Evolutionary conservation across 2,888 invertebrate genomes (phyloP).

Genomic region (Bhutanitis thaidina): DNA sequence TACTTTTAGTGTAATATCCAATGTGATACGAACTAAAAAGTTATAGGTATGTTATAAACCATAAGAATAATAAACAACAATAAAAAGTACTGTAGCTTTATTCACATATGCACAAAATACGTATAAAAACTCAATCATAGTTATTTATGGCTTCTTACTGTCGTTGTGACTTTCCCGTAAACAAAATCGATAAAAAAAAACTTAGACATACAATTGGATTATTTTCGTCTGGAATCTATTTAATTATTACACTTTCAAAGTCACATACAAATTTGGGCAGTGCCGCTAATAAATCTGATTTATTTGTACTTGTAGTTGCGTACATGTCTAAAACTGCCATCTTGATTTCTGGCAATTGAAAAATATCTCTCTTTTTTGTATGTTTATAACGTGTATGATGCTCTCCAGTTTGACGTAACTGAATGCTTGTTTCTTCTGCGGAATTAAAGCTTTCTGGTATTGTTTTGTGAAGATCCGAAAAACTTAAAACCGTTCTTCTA

Average conservation of each 20-base stretch:
- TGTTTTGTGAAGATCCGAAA: not conserved
- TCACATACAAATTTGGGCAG: slow-evolving; percentile 50
- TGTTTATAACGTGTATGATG: slow-evolving; percentile 15
- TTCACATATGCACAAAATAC: too few relatives aligned
- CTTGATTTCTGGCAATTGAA: slow-evolving; percentile 60
- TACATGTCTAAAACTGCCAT: slow-evolving; percentile 66
- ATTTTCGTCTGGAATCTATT: slow-evolving; percentile 23
- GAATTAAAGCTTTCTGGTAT: not conserved
- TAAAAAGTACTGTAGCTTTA: too few relatives aligned
- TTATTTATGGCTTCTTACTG: too few relatives aligned
- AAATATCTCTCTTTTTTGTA: slow-evolving; percentile 33
- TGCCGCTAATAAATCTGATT: slow-evolving; percentile 47
- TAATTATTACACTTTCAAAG: slow-evolving; percentile 23
- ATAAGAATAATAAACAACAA: too few relatives aligned
- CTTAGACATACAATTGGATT: too few relatives aligned
- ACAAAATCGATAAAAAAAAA: too few relatives aligned
- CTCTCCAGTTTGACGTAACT: not conserved
- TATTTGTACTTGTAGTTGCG: slow-evolving; percentile 36
- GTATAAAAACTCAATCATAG: too few relatives aligned
- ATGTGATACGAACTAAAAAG: too few relatives aligned
- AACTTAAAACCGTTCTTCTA: not conserved
- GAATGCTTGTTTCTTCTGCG: slow-evolving; percentile 4
- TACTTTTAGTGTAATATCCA: too few relatives aligned
- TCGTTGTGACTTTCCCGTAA: too few relatives aligned
- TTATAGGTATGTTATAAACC: too few relatives aligned